A percentile compares a stretch with the other conserved stretches of the same genome.
These are phyloP conservation scores for fruit fly (Drosophila melanogaster) DNA, from an alignment of 1,140 invertebrate genomes.

Conservation along the genomic window Release_6_plus_ISO1_MT NC_004354.4:3162501-3163000, in stretches of 20 bases:
- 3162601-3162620: constrained; percentile 5
- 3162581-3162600: too few species aligned
- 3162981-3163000: constrained; percentile 72
- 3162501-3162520: too few species aligned
- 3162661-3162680: constrained; percentile 13
- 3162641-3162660: not conserved
- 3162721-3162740: constrained; percentile 81
- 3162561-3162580: too few species aligned
- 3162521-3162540: too few species aligned
- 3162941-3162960: not conserved
- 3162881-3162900: constrained; percentile 34
- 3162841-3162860: constrained; percentile 3
- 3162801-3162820: not conserved
- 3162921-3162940: constrained; percentile 5
- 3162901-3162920: constrained; percentile 14
- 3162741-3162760: constrained; percentile 68
- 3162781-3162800: not conserved
- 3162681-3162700: constrained; percentile 52
- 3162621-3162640: constrained; percentile 37
- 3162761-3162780: not conserved
- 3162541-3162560: too few species aligned
- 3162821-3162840: not conserved
- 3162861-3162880: constrained; percentile 57
- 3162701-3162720: constrained; percentile 73
- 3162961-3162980: constrained; percentile 55